Evolutionary conservation across 2,113 vertebrate genomes (phyloP).

Genomic region (Scytalopus superciliaris): DNA sequence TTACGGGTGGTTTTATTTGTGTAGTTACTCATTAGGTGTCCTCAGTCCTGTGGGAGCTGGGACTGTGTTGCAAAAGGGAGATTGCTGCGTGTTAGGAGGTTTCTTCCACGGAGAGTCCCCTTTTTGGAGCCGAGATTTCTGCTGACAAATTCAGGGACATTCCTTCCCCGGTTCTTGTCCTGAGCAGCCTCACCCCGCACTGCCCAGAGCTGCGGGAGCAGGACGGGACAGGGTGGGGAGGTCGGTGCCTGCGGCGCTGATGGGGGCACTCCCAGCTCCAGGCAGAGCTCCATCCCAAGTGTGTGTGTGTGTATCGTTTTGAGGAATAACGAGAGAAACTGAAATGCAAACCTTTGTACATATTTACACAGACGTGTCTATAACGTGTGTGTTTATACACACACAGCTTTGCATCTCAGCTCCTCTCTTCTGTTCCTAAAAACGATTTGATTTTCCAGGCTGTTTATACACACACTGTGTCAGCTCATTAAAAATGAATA

Average conservation of each 20-base stretch:
- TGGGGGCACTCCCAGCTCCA: neutral
- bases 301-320: accelerated
- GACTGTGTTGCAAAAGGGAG: too few species aligned
- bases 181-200: accelerated
- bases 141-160: neutral
- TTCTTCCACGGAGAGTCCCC: accelerated
- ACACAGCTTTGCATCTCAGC: neutral
- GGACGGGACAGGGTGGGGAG: neutral
- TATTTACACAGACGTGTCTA: neutral
- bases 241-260: neutral
- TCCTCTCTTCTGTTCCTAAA: neutral
- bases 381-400: neutral
- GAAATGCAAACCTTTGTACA: neutral
- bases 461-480: neutral
- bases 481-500: constrained; percentile 42
- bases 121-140: neutral
- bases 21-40: neutral
- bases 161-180: accelerated
- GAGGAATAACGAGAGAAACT: neutral
- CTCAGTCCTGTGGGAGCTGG: neutral
- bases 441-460: neutral
- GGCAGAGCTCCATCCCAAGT: neutral
- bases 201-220: neutral
- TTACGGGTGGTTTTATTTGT: neutral
- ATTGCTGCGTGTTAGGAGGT: accelerated